These are phyloP conservation scores for Cistogaster globosa DNA, from an alignment of 2,888 invertebrate species.

Conservation along the genomic window DNA sequence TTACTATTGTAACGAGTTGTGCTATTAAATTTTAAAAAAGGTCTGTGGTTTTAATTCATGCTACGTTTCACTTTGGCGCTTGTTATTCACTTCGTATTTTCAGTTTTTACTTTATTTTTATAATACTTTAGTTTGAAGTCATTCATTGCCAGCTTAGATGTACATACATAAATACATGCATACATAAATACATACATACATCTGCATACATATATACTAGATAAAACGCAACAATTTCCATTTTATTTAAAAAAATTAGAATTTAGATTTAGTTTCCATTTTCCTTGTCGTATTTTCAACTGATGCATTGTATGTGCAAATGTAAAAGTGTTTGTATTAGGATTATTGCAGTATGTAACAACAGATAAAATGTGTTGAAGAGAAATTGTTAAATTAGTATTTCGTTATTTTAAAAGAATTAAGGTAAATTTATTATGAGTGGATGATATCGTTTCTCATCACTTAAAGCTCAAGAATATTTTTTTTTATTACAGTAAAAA, in stretches of 20 bases:
- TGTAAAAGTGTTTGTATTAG: constrained; percentile 1
- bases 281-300: not conserved
- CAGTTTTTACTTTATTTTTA: constrained; percentile 19
- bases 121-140: constrained; percentile 36
- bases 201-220: no score
- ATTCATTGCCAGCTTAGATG: constrained; percentile 43
- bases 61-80: constrained; percentile 45
- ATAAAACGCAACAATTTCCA: constrained; percentile 8
- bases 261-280: constrained; percentile 53
- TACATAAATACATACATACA: no score
- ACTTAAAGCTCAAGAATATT: not conserved
- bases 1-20: constrained; percentile 18
- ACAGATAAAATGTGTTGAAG: constrained; percentile 37
- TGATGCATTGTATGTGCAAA: no score
- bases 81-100: not conserved
- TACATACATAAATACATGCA: not conserved
- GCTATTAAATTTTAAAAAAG: constrained; percentile 50
- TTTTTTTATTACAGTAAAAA: not conserved
- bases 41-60: constrained; percentile 62
- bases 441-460: constrained; percentile 12
- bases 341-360: constrained; percentile 43
- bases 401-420: constrained; percentile 47
- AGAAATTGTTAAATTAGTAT: constrained; percentile 25
- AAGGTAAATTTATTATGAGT: constrained; percentile 9
- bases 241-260: constrained; percentile 50